phyloP scores from a whole-genome alignment of 2,888 invertebrate species.

The Caenorhabditis drosophilae region DNA sequence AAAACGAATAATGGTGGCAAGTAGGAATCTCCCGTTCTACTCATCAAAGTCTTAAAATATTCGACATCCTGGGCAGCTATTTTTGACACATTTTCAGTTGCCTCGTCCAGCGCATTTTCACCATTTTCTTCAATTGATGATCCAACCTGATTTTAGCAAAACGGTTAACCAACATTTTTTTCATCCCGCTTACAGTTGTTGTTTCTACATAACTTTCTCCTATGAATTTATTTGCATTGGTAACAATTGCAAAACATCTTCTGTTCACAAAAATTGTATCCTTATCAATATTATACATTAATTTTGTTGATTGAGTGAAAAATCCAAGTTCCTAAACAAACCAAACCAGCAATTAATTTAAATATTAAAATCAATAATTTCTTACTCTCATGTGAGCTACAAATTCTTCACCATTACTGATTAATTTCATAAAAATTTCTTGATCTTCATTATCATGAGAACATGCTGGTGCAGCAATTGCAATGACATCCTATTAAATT shows the following conservation, averaged over 20 bases:
- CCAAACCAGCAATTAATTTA: too few species aligned
- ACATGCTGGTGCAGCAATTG: conserved; percentile 31
- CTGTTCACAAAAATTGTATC: conserved; percentile 53
- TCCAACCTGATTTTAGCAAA: too few species aligned
- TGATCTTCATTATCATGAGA: conserved; percentile 26
- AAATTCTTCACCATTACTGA: conserved; percentile 20
- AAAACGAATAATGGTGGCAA: conserved; percentile 26
- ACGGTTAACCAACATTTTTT: conserved; percentile 14
- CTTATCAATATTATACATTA: conserved; percentile 16
- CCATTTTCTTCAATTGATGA: background rate
- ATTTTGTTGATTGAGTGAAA: conserved; percentile 28
- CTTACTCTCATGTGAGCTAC: conserved; percentile 21
- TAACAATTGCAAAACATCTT: conserved; percentile 56
- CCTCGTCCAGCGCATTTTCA: background rate
- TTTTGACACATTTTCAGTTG: background rate
- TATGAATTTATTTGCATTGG: conserved; percentile 56
- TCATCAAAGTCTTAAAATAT: background rate
- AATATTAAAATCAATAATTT: too few species aligned
- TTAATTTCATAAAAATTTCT: conserved; percentile 8
- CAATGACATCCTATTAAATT: conserved; percentile 20
- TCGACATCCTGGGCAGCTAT: background rate
- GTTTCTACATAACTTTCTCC: conserved; percentile 50
- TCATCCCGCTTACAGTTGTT: conserved; percentile 18
- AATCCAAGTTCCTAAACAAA: conserved; percentile 10
- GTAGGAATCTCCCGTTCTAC: conserved; percentile 13